Base-by-base conservation (phyloP, 2,113 vertebrate species). In the Charadrius vociferus region DNA sequence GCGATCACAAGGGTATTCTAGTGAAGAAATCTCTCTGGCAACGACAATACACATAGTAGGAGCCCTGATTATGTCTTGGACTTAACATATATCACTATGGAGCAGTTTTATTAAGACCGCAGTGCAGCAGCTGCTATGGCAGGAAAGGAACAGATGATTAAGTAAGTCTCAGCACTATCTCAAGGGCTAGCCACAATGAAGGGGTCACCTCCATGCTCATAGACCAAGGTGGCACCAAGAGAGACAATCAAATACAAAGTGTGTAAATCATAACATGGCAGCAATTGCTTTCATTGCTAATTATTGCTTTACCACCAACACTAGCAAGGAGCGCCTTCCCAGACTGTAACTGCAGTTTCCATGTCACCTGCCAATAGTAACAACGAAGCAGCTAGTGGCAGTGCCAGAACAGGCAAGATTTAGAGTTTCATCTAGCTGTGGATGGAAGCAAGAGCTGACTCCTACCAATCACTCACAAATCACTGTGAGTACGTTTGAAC, bases 51-150 rank as follows among this genome's bases (percentile, higher is more conserved):
- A 61, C 14, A 11, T 39, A 43, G 73, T n/a, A 81, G 68, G 56
- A 92, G 19, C 52, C 43, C 80, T 86, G 77, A 81, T 93, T 91
- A 75, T 75, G 61, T 72, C 83, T 84, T 72, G 34, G 52, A 62
- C 65, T 37, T 78, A 67, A 67, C 1, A 12, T 91, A 87, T 81
- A 87, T 81, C 83, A 95, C 77, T 84, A 49, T n/a, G 29, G 47
- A 90, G 53, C 68, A 81, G 47, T 71, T 97, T 95, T 95, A 86
- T 93, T 92, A 87, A 89, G 73, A 78, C 61, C 0, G 17, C 73
- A 95, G 86, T 90, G 82, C 86, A 88, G 88, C 74, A 90, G n/a
- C 29, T 92, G 82, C 56, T 67, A 41, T 82, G 37, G 30, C 52
- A 88, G 86, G 53, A 82, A 66, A 94, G 34, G 37, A 59, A 52